These are phyloP conservation scores for Leptinotarsa undecemlineata DNA, from an alignment of 1,140 invertebrate genomes.

Conservation along the genomic window DNA sequence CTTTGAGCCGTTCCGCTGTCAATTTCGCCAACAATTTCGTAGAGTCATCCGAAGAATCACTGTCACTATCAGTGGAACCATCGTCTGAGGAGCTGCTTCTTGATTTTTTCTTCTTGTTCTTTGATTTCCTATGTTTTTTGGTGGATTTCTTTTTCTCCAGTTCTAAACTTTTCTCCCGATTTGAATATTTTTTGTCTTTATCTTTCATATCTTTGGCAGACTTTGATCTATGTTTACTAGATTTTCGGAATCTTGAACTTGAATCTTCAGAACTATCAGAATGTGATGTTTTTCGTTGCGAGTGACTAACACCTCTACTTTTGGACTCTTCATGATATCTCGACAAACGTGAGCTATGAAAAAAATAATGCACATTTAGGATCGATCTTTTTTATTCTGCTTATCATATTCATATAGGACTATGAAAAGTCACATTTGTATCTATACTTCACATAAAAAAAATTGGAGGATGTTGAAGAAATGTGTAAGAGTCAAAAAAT, in stretches of 20 bases:
- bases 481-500: too few relatives aligned
- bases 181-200: conserved; percentile 10
- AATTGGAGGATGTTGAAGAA: too few relatives aligned
- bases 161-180: conserved; percentile 6
- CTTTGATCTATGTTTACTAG: not conserved
- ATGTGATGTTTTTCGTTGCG: not conserved
- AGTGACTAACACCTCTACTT: not conserved
- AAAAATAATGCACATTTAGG: conserved; percentile 18
- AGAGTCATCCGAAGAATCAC: conserved; percentile 55
- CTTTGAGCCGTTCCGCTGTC: conserved; percentile 69
- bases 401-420: too few relatives aligned
- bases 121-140: not conserved
- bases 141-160: not conserved
- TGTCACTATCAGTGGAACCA: not conserved
- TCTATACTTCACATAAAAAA: too few relatives aligned
- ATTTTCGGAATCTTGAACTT: conserved; percentile 1
- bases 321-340: conserved; percentile 14
- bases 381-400: not conserved
- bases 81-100: not conserved
- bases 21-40: conserved; percentile 72
- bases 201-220: not conserved
- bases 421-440: too few relatives aligned
- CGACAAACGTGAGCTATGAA: conserved; percentile 6
- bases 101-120: conserved; percentile 3
- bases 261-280: conserved; percentile 4